Base-by-base conservation (phyloP, 2,113 vertebrate species). In the Perccottus glenii region DNA sequence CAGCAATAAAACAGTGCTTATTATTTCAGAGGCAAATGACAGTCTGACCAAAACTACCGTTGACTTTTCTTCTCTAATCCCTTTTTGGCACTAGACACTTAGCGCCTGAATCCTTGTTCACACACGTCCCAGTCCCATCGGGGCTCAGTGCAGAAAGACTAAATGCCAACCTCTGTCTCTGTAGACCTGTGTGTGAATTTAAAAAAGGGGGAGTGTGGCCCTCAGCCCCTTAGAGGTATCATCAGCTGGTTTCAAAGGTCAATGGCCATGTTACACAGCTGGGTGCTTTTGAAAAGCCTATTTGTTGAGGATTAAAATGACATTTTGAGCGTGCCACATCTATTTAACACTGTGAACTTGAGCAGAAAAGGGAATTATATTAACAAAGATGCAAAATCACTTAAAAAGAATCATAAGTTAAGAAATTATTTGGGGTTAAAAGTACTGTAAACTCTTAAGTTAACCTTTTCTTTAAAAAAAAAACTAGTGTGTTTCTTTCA, bases 141-240 rank as follows among this genome's bases (percentile, higher is more conserved):
- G 12, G 61, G 38, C 46, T 11, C 64, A 61, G 45, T 52, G 66
- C 56, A 70, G 58, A 70, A 16, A 33, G 53, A 45, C 68, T 57
- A 73, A 80, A 84, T 83, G 82, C 81, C 80, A 80, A 75, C 70
- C 12, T 35, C 42, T 35, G 48, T 72, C 75, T 59, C 15, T 1
- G 43, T 53, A 68, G 70, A 19, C 10, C 36, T 15, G n/a, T 40
- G 14, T 36, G 12, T 65, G 44, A 42, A 70, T 6, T 60, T 46
- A 35, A 11, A 6, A 5, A 11, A 47, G n/a, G 40, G 12, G 38
- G 32, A 11, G n/a, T 62, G 56, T 55, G 52, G 55, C 60, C 32
- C 16, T 40, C 57, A 79, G 52, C 15, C 40, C 52, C 55, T 78
- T 67, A 53, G 5, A 45, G 51, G 66, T 67, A 15, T 69, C 33